Evolutionary conservation across 2,113 vertebrate genomes (phyloP).

Genomic region (Protomyctophum bolini): DNA sequence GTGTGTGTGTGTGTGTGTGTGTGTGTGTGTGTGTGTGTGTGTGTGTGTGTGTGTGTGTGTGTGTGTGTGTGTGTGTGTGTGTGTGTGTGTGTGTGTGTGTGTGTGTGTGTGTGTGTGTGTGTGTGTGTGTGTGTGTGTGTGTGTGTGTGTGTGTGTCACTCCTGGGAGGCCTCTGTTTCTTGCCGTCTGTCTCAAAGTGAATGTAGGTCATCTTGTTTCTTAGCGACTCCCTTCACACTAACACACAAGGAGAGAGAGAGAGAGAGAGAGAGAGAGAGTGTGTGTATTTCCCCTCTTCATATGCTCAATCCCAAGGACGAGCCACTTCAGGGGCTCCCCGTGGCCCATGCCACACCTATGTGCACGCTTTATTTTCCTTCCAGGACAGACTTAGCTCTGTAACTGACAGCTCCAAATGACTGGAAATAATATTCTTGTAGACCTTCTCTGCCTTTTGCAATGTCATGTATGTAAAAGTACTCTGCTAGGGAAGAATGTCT

Average conservation of each 20-base stretch:
- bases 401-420: conserved; percentile 43
- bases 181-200: conserved; percentile 51
- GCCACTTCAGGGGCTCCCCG: conserved; percentile 59
- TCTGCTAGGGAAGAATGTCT: too few species aligned
- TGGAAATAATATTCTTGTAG: neutral
- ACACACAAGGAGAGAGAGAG: conserved; percentile 43
- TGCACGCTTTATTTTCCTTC: neutral
- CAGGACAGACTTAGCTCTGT: neutral
- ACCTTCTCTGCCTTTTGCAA: conserved; percentile 21
- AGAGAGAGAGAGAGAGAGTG: conserved; percentile 46
- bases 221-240: conserved; percentile 50
- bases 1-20: too few species aligned
- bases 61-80: too few species aligned
- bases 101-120: too few species aligned
- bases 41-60: too few species aligned
- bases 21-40: too few species aligned
- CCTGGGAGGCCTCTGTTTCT: conserved; percentile 44
- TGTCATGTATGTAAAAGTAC: conserved; percentile 11
- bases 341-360: conserved; percentile 46
- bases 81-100: too few species aligned
- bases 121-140: too few species aligned
- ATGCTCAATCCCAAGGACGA: conserved; percentile 36
- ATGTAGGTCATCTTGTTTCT: conserved; percentile 72
- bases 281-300: conserved; percentile 33
- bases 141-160: conserved; percentile 13